Base-by-base conservation (phyloP, 2,888 invertebrate genomes). In the Drosophila tanythrix region DNA sequence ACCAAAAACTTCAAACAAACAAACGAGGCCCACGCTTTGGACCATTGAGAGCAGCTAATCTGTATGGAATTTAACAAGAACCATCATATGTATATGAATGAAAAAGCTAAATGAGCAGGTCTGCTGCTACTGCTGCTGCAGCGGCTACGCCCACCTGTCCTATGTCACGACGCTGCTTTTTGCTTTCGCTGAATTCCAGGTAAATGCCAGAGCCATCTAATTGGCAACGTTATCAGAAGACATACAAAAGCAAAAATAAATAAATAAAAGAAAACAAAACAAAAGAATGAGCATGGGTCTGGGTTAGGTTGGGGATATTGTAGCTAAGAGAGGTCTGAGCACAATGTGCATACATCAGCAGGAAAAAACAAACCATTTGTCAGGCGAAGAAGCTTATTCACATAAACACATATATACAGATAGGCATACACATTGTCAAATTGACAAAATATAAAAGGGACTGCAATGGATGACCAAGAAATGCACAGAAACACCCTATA, bases 311-410 rank as follows among this genome's bases (percentile, higher is more conserved):
- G 6, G 6, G 4, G 13, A 11, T 29, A 55, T 25, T 46, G 7
- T 58, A 33, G 15, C 40, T 38, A 31, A 36, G 48, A 69, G 43
- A 70, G 65, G 59, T 48, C 61, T 48, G 59, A 55, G 59, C 76
- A 76, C 70, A 73, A 66, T 65, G 74, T 66, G 66, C 70, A 62
- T 56, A 60, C 35, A 61, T 69, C 56, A 65, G 74, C 82, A 79
- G 82, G 77, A 77, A 81, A 82, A 82, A 82, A 77, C 74, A 79
- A 82, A 72, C 74, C 68, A 82, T 79, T 78, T 79, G 82, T 76
- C 82, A 76, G 74, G 48, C 65, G 56, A 56, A 61, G 65, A 65
- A 67, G 51, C 61, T 65, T 35, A 61, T 36, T 66, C 31, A 60
- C 29, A 57, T 31, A 63, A 10, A 59, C 33, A 51, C 40, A 43